Percentiles rank a stretch among this genome's conserved stretches.
These are phyloP conservation scores for Semaprochilodus insignis DNA, from an alignment of 2,797 vertebrate genomes.

Conservation along the genomic window DNA sequence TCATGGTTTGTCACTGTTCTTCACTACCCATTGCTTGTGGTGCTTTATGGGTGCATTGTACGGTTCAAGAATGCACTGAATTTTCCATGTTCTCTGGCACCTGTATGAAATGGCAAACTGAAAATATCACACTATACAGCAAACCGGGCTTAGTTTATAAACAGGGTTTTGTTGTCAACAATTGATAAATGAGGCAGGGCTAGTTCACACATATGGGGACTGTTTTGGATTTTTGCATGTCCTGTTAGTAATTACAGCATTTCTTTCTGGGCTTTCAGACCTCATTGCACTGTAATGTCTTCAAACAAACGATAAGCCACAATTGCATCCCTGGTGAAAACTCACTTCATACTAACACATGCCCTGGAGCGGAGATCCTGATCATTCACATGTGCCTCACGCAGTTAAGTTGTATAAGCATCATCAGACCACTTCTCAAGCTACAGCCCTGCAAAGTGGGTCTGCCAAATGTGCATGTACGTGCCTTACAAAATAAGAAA, in stretches of 20 bases:
- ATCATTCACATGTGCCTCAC: constrained; percentile 34
- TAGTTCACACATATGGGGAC: constrained; percentile 37
- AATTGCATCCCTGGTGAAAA: constrained; percentile 31
- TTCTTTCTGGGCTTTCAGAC: constrained; percentile 37
- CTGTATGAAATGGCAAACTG: too few species aligned
- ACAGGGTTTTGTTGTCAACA: constrained; percentile 8
- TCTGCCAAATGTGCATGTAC: constrained; percentile 28
- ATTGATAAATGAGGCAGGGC: constrained; percentile 15
- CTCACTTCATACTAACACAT: constrained; percentile 20
- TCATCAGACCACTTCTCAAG: not conserved
- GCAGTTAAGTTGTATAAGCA: not conserved
- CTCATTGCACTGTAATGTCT: constrained; percentile 32
- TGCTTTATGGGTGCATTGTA: not conserved
- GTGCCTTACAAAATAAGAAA: not conserved
- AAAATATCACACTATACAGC: not conserved
- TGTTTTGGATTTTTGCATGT: constrained; percentile 25
- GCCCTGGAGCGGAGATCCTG: constrained; percentile 36
- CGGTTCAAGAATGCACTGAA: not conserved
- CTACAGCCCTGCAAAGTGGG: not conserved
- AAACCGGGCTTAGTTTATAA: not conserved
- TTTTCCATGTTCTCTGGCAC: not conserved
- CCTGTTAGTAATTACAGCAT: constrained; percentile 48
- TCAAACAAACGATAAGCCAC: constrained; percentile 42
- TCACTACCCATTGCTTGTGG: too few species aligned
- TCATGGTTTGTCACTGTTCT: too few species aligned